Conservation (phyloP, 2,888 invertebrate species). For the Subacronicta megacephala region DNA sequence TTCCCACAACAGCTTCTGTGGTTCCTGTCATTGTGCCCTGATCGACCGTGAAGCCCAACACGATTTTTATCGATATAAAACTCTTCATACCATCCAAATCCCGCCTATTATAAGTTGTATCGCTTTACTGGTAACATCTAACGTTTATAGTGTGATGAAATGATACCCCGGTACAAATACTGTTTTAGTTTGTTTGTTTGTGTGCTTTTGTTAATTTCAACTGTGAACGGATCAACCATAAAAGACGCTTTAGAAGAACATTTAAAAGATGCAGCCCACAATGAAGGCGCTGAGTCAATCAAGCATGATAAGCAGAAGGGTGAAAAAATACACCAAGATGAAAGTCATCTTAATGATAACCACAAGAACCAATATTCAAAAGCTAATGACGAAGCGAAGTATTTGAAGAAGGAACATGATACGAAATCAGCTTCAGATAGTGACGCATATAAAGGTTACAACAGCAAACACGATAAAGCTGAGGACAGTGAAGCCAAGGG, state of each 20-base stretch:
- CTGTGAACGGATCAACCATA: constrained; percentile 73
- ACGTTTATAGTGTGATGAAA: constrained; percentile 69
- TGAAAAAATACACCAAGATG: constrained; percentile 83
- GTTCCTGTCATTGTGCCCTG: constrained; percentile 88
- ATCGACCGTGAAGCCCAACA: constrained; percentile 84
- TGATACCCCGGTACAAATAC: constrained; percentile 72
- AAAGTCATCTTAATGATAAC: constrained; percentile 78
- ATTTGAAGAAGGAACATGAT: constrained; percentile 84
- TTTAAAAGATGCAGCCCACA: constrained; percentile 81
- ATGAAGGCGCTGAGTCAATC: constrained; percentile 79
- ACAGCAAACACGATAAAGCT: constrained; percentile 79
- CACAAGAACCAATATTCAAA: constrained; percentile 84
- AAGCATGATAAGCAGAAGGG: constrained; percentile 84
- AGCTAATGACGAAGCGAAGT: constrained; percentile 84
- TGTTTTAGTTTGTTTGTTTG: constrained; percentile 66
- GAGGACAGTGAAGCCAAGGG: constrained; percentile 82
- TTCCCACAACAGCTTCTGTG: constrained; percentile 73
- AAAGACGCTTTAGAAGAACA: constrained; percentile 86
- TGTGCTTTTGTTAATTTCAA: constrained; percentile 69
- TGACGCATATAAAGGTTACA: constrained; percentile 82
- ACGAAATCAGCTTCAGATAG: constrained; percentile 82
- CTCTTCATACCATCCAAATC: constrained; percentile 70
- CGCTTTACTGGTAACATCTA: constrained; percentile 64
- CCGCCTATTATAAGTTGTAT: constrained; percentile 72
- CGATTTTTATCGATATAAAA: constrained; percentile 84